Evolutionary conservation across 2,888 invertebrate genomes (phyloP), one percentile per base, ranked within the genome.

Genomic region (Glaucopsyche alexis): DNA sequence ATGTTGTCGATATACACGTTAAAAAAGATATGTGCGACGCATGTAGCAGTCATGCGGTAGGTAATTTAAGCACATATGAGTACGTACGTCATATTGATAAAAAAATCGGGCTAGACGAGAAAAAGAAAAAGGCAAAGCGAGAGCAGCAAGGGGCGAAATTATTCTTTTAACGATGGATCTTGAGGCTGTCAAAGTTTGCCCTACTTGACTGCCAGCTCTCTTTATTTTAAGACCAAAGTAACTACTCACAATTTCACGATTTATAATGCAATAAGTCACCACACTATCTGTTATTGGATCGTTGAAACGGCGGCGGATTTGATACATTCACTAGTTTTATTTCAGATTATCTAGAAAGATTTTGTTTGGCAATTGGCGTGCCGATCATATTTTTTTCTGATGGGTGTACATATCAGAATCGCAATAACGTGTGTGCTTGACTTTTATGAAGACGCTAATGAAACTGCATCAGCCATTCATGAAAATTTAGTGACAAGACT

Each of bases 281-380:
- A 67, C 13, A 47, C 60, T 47, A 67, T 40, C n/a, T 75, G 70
- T 70, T 73, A 75, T 70, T 75, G 72, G 75, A 74, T 75, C 55
- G 74, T 74, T 72, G 73, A 74, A 38, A 73, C 72, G 3, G 52
- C 70, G 4, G 64, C 52, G 16, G 72, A 72, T 71, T 71, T 75
- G 70, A 72, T 73, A 45, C 45, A 45, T 45, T 45, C 45, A 66
- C 45, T 45, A 45, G 45, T 45, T 45, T 45, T 45, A 45, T 45
- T 45, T 45, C 9, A 45, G 45, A 45, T 45, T 45, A 45, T 45
- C 45, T 45, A 45, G 45, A 45, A 45, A 45, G 45, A 45, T 45
- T 45, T 45, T 45, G 45, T 45, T 4, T 45, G 45, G 5, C 45
- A 45, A 45, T 45, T 45, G 45, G 45, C 3, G 45, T n/a, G 52